phyloP scores from a whole-genome alignment of 2,797 vertebrate genomes.

The Neosilurus hyrtlii region DNA sequence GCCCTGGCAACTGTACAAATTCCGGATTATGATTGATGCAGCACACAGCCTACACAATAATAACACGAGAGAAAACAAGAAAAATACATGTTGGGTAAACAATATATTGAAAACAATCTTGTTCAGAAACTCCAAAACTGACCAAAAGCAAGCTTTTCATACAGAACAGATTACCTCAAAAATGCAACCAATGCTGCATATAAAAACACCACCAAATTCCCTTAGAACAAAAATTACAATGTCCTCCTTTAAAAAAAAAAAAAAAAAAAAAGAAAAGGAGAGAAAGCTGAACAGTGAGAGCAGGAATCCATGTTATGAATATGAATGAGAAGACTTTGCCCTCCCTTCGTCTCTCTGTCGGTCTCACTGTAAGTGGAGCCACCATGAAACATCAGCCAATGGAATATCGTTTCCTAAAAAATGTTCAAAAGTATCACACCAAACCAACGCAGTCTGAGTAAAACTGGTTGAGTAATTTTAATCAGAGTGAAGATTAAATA shows the following conservation, averaged over 20 bases:
- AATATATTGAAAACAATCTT: neutral
- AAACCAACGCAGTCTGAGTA: conserved; percentile 17
- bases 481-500: neutral
- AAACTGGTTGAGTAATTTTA: neutral
- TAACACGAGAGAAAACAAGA: neutral
- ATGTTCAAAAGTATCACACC: neutral
- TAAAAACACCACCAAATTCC: neutral
- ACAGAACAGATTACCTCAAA: neutral
- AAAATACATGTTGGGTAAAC: neutral
- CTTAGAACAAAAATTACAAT: neutral
- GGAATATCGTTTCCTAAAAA: neutral
- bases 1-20: neutral
- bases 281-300: conserved; percentile 37
- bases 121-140: neutral
- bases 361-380: conserved; percentile 4
- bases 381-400: conserved; percentile 10
- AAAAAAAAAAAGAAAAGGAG: neutral
- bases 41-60: neutral
- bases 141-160: neutral
- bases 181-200: neutral
- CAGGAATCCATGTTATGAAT: conserved; percentile 39
- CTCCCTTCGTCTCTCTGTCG: neutral
- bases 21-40: neutral
- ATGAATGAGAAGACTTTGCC: conserved; percentile 34
- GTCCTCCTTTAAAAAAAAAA: neutral